phyloP scores from a whole-genome alignment of 2,113 vertebrate species.

The Australoheros scitulus region DNA sequence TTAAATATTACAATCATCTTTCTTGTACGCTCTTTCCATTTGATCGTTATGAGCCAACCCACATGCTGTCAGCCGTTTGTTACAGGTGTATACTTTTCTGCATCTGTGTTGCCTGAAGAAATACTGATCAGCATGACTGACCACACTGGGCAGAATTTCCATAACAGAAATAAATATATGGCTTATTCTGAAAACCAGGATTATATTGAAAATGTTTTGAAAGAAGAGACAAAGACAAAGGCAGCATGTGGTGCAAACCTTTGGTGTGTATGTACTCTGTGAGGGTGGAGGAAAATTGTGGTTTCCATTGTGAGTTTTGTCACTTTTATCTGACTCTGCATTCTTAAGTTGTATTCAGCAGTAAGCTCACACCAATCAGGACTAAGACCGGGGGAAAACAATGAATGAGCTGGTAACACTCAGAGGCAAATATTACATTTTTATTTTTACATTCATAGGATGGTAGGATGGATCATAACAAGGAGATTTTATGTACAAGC shows the following conservation, averaged over 20 bases:
- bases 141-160: not conserved
- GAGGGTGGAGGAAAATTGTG: not conserved
- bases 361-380: not conserved
- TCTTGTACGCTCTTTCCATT: not conserved
- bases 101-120: not conserved
- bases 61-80: not conserved
- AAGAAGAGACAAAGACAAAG: not conserved
- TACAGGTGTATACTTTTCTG: not conserved
- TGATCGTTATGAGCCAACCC: not conserved
- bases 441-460: not conserved
- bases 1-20: slow-evolving; percentile 41
- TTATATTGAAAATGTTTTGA: not conserved
- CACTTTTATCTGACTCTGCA: not conserved
- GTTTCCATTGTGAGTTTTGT: not conserved
- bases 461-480: not conserved
- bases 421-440: not conserved
- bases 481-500: accelerated
- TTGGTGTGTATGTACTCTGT: not conserved
- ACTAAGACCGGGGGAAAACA: not conserved
- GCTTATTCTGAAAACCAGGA: not conserved
- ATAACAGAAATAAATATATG: not conserved
- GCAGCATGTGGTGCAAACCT: accelerated
- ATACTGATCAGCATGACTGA: slow-evolving; percentile 12
- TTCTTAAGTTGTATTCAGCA: not conserved
- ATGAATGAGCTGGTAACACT: not conserved